A percentile compares a stretch with the other conserved stretches of the same genome.
phyloP scores from a whole-genome alignment of 2,113 vertebrate species.

The Epinephelus moara region DNA sequence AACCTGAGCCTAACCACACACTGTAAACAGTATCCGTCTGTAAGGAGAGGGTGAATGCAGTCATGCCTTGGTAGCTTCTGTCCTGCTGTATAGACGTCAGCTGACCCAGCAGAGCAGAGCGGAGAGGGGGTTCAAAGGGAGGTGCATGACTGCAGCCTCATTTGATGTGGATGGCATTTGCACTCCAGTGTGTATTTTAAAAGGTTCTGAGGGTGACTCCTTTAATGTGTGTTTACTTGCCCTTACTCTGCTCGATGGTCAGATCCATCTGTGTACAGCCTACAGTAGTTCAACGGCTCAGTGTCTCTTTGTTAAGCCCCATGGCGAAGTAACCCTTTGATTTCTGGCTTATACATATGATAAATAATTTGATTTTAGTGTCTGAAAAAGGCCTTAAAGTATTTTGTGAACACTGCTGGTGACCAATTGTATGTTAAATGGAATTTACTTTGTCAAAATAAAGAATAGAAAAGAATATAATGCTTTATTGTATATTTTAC shows the following conservation, averaged over 20 bases:
- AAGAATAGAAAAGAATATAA: background rate
- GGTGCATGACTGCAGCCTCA: constrained; percentile 49
- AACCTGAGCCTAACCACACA: background rate
- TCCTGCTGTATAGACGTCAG: constrained; percentile 39
- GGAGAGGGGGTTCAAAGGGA: constrained; percentile 69
- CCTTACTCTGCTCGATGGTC: constrained; percentile 50
- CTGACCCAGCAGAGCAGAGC: constrained; percentile 42
- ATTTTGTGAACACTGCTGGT: background rate
- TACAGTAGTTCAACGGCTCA: constrained; percentile 29
- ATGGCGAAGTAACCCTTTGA: constrained; percentile 15
- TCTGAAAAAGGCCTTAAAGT: background rate
- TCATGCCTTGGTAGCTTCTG: constrained; percentile 33
- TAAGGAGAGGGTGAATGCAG: constrained; percentile 18
- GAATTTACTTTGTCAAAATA: background rate
- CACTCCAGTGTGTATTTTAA: constrained; percentile 70
- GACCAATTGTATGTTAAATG: background rate
- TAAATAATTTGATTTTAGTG: constrained; percentile 1
- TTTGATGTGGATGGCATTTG: constrained; percentile 81
- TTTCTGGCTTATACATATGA: constrained; percentile 2
- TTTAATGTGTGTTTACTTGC: constrained; percentile 77
- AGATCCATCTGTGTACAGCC: constrained; percentile 45
- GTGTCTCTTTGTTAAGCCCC: constrained; percentile 3
- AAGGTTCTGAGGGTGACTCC: constrained; percentile 56
- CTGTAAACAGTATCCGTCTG: constrained; percentile 9
- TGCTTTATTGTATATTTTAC: background rate